Base-by-base conservation (phyloP, 1,140 invertebrate genomes). In the Cecropterus lyciades region DNA sequence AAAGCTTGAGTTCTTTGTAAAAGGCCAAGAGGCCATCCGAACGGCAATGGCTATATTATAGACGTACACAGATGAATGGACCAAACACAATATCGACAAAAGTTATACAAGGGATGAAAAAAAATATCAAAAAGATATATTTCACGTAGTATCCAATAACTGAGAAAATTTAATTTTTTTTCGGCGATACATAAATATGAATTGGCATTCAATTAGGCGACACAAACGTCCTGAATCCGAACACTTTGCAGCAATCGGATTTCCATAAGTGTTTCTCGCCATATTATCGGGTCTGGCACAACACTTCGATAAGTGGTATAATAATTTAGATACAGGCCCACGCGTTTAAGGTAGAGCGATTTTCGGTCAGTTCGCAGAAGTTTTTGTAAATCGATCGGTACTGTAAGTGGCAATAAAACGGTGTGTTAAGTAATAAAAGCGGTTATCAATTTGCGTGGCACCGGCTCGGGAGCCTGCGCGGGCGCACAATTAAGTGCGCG, bases 371-470 rank as follows among this genome's bases (percentile, higher is more conserved):
- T 62, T 62, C 33, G n/a, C 24, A 62, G 17, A 30, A 62, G 45
- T 62, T 62, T 51, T 63, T 63, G 17, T 63, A 63, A 63, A 52
- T 20, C 13, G 30, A 64, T 51, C 52, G 52, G 51, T 51, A 69
- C 59, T 51, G 46, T 60, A 53, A 74, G 30, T 74, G 56, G 55
- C 62, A 71, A 73, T 75, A 72, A 76, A 73, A 67, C 52, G 59
- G 62, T 67, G 71, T 72, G 71, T 75, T 65, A 70, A 76, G 73
- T 73, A 76, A 75, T 76, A 82, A 78, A 76, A 73, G 69, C 63
- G 57, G 51, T 68, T 72, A 80, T 80, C 71, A 77, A 80, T 83
- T 75, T 72, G 69, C 74, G 63, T 66, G 66, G 70, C 65, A 74
- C 67, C 52, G 59, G 62, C 57, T 70, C 70, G 62, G 77, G 68